These are phyloP conservation scores for Entelurus aequoreus DNA, from an alignment of 2,113 vertebrate genomes.

Conservation along the genomic window DNA sequence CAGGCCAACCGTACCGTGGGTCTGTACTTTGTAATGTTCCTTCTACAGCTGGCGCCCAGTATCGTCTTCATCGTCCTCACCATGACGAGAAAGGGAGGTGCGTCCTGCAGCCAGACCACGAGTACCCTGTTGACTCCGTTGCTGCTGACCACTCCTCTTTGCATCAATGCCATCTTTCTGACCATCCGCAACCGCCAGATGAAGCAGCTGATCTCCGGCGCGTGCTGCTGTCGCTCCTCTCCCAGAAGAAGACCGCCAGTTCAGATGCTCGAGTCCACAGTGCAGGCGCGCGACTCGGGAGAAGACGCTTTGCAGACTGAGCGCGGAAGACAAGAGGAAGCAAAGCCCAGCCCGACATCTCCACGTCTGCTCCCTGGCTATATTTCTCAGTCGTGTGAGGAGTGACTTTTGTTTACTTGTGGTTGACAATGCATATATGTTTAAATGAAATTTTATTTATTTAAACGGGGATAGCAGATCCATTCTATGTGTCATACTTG, in stretches of 20 bases:
- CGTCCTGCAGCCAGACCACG: neutral
- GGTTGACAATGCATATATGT: no score
- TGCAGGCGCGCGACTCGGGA: no score
- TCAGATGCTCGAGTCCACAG: neutral
- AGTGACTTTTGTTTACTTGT: no score
- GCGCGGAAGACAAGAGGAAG: no score
- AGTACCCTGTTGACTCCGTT: neutral
- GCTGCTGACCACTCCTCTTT: neutral
- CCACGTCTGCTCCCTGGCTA: no score
- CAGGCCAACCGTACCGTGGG: conserved; percentile 1
- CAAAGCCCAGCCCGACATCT: no score
- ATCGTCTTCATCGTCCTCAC: conserved; percentile 1
- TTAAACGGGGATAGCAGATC: no score
- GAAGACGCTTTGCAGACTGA: no score
- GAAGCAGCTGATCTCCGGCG: neutral
- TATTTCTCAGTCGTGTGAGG: no score
- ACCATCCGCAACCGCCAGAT: conserved; percentile 1
- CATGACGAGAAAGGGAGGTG: neutral
- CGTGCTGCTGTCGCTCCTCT: no score
- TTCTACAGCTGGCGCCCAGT: neutral
- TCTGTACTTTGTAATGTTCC: conserved; percentile 7
- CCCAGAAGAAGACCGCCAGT: neutral
- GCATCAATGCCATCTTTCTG: neutral
- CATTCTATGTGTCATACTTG: no score
- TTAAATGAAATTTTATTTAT: no score